Base-by-base conservation (phyloP, 2,113 vertebrate species). In the Oceanites oceanicus region DNA sequence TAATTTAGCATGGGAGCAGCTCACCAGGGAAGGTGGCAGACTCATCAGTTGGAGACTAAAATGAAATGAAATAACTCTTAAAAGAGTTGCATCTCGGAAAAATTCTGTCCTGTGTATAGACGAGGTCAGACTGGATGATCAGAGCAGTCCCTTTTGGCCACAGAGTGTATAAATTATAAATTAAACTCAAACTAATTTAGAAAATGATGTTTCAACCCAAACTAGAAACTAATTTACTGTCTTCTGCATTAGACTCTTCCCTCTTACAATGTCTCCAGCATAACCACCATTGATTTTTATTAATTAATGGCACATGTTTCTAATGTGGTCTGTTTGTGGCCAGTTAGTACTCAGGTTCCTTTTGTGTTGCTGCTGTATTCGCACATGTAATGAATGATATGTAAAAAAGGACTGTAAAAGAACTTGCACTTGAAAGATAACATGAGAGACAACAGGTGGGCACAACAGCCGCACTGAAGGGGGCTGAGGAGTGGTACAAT, bases 101-200 rank as follows among this genome's bases (percentile, higher is more conserved):
- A 83, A 58, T 62, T 95, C 42, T 76, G 15, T 92, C 70, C 62
- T 47, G 36, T 67, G 7, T 72, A 22, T 66, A 73, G 70, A 65
- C 3, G 1, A 86, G 85, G 62, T 76, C 81, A 94, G 63, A 79
- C 23, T 70, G 56, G 25, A 83, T 50, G 55, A 85, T 90, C 62
- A 79, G 81, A 92, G 40, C 44, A 49, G 58, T 85, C 58, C 66
- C 36, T 90, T 95, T 85, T 62, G 62, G 49, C 45, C 47, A 75
- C 27, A 88, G 67, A 80, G 36, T 36, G 23, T 75, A 96, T 94
- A 82, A 96, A 95, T 96, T 93, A 90, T 83, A 79, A 91, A 96
- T 97, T 92, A 94, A 89, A 93, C 14, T 79, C 55, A 88, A 94
- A 94, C 70, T 94, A 89, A 94, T 96, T 92, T 79, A 86, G 86